Conservation (phyloP, 2,888 invertebrate genomes). For the Nephrotoma appendiculata region DNA sequence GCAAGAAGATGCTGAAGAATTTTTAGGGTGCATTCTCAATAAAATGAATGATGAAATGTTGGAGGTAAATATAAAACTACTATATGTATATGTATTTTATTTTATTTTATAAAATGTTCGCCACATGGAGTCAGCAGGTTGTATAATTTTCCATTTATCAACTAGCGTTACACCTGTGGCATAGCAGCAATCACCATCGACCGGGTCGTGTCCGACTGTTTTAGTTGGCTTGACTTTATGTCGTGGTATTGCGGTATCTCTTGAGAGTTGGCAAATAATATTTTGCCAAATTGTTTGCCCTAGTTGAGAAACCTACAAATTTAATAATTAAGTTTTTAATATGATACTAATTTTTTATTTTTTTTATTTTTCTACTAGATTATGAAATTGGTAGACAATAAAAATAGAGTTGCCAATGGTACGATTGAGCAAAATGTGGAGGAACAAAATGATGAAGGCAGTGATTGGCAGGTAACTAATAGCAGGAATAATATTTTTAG, state of each 20-base stretch:
- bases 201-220: conserved; percentile 11
- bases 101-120: not conserved
- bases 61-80: conserved; percentile 42
- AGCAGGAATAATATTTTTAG: not conserved
- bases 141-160: conserved; percentile 15
- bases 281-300: conserved; percentile 16
- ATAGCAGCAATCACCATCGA: conserved; percentile 15
- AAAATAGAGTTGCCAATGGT: conserved; percentile 34
- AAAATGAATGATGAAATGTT: conserved; percentile 95
- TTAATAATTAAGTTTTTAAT: not conserved
- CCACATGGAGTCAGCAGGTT: conserved; percentile 24
- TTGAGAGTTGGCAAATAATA: conserved; percentile 11
- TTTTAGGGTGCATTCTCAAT: conserved; percentile 82
- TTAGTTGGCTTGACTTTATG: conserved; percentile 33
- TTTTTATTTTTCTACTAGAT: conserved; percentile 27
- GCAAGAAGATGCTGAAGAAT: conserved; percentile 97
- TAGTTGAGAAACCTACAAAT: conserved; percentile 28
- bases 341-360: not conserved
- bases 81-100: not conserved
- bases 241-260: conserved; percentile 24
- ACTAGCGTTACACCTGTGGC: conserved; percentile 28
- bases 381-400: conserved; percentile 43
- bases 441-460: conserved; percentile 21
- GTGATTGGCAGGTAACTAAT: conserved; percentile 30
- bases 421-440: conserved; percentile 26